These are phyloP conservation scores for Nephrocerus scutellatus DNA, from an alignment of 2,888 invertebrate genomes.

Conservation along the genomic window DNA sequence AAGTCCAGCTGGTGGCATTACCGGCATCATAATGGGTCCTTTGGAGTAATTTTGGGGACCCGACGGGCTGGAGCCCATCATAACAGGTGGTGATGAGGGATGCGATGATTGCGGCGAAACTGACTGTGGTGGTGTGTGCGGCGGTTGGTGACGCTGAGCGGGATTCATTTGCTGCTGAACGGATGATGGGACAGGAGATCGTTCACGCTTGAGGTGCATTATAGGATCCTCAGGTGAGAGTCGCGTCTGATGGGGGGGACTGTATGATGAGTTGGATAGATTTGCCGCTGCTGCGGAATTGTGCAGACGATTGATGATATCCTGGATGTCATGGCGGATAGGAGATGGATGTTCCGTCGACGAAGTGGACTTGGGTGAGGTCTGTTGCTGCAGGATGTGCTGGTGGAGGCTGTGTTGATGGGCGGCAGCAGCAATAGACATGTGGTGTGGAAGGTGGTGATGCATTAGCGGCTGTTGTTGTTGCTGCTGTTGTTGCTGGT, in stretches of 20 bases:
- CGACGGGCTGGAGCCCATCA: constrained; percentile 23
- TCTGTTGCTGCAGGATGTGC: constrained; percentile 22
- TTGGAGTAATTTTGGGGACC: constrained; percentile 36
- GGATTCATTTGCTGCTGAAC: constrained; percentile 39
- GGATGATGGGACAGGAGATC: constrained; percentile 37
- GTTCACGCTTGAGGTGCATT: constrained; percentile 37
- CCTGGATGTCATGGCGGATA: constrained; percentile 38
- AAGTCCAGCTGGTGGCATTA: constrained; percentile 40
- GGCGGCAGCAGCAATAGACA: background rate
- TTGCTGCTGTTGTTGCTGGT: constrained; percentile 19
- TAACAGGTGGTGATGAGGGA: constrained; percentile 34
- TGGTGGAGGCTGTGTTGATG: constrained; percentile 20
- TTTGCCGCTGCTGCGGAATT: constrained; percentile 39
- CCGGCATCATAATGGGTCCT: constrained; percentile 36
- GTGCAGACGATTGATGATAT: constrained; percentile 41
- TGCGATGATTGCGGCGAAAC: constrained; percentile 42
- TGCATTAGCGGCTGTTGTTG: constrained; percentile 16
- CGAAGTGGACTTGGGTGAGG: constrained; percentile 32
- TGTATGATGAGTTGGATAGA: constrained; percentile 22
- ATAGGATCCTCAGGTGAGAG: constrained; percentile 29
- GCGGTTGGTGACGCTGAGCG: constrained; percentile 43
- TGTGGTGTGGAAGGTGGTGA: background rate
- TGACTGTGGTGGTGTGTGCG: constrained; percentile 43
- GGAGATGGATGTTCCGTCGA: constrained; percentile 10
- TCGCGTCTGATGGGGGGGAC: constrained; percentile 32